A percentile compares a stretch with the other conserved stretches of the same genome.
Conservation (phyloP, 2,888 invertebrate species). For the Geophilus truncorum region DNA sequence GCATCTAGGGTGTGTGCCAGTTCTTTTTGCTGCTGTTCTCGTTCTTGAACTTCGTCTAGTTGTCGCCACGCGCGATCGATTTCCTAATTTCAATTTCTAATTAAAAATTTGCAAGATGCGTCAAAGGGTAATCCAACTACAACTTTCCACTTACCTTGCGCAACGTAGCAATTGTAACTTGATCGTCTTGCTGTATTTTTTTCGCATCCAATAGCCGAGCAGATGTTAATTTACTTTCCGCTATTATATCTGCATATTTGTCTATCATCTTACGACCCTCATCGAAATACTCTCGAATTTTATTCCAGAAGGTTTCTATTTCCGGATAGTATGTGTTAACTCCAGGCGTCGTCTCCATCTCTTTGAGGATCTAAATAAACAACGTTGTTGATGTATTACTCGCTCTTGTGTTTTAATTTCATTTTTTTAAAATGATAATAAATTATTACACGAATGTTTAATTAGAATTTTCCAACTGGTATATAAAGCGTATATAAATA, state of each 20-base stretch:
- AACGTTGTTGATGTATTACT: not conserved
- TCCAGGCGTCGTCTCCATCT: not conserved
- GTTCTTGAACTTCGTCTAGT: conserved; percentile 29
- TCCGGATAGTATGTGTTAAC: not conserved
- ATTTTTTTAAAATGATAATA: not conserved
- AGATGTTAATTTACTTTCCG: not conserved
- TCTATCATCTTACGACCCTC: not conserved
- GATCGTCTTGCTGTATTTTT: conserved; percentile 28
- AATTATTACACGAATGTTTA: not conserved
- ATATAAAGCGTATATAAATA: not conserved
- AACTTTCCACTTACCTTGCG: conserved; percentile 4
- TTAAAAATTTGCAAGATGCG: not conserved
- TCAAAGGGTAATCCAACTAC: not conserved
- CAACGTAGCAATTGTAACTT: not conserved
- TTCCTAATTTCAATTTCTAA: conserved; percentile 29
- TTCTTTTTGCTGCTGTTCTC: conserved; percentile 31
- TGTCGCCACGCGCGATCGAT: conserved; percentile 29
- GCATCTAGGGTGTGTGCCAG: conserved; percentile 22
- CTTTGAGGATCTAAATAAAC: not conserved
- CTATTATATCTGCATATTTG: not conserved
- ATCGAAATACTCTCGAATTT: conserved; percentile 10
- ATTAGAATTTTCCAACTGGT: not conserved
- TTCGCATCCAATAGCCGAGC: not conserved
- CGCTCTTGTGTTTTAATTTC: not conserved
- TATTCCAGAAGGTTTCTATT: conserved; percentile 14